Evolutionary conservation across 1,140 invertebrate species (phyloP), one percentile per base, ranked within the genome.

Genomic region (Leptestheria dahalacensis): DNA sequence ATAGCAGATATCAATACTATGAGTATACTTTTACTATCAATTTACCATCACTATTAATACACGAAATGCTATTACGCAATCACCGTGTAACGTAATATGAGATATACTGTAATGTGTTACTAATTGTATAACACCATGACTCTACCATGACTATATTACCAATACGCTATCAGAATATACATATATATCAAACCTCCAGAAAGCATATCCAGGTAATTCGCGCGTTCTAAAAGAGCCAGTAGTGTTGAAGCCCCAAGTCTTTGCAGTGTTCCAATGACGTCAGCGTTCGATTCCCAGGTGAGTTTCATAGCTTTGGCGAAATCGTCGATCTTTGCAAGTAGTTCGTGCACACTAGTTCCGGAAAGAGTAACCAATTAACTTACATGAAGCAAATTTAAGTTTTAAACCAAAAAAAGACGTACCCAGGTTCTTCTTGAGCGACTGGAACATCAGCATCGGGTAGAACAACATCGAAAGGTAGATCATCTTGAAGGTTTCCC

Each of bases 271-370:
- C 54, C 61, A n/a, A 62, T 50, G 24, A 50, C 50, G 25, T 59
- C 28, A n/a, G 48, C 51, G 18, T 54, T 24, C 20, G 21, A 48
- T 57, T 59, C 41, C 29, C 29, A 50, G 0, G 58, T 60, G 2
- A 60, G 58, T 3, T 60, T 50, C 28, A 52, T 33, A 52, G 51
- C 58, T 23, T 60, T 23, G 10, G 58, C 58, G 23, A 60, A 60
- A 18, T 60, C 51, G 48, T 60, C 48, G 51, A 60, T 60, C 9
- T 50, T 24, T 28, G 48, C 49, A 11, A 60, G 33, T 29, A 52
- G 12, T 11, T 60, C 58, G 6, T 50, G 26, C 12, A 41, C 33
- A 9, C 33, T 41, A 15, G 6, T n/a, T n/a, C n/a, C n/a, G n/a
- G n/a, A n/a, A n/a, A n/a, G 15, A 41, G 33, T 41, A 41, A 41